These are phyloP conservation scores for Aulostomus chinensis DNA, from an alignment of 2,797 vertebrate species.

Conservation along the genomic window DNA sequence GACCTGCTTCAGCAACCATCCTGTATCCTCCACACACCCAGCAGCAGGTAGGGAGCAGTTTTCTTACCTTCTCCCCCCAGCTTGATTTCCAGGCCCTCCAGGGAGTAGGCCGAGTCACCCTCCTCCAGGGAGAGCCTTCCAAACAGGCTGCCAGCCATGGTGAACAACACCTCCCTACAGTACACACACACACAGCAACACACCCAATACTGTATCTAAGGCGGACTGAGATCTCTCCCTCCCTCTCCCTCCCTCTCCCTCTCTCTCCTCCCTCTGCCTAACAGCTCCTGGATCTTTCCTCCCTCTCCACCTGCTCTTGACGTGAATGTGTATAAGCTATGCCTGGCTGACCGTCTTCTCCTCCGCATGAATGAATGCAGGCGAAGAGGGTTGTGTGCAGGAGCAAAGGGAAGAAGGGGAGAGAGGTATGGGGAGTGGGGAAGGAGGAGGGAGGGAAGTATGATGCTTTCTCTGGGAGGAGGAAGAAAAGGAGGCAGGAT, in stretches of 20 bases:
- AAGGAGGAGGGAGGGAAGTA: slow-evolving; percentile 31
- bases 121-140: slow-evolving; percentile 79
- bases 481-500: slow-evolving; percentile 38
- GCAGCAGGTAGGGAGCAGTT: slow-evolving; percentile 21
- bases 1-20: background rate
- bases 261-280: slow-evolving; percentile 42
- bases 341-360: slow-evolving; percentile 64
- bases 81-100: slow-evolving; percentile 73
- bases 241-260: slow-evolving; percentile 22
- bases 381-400: slow-evolving; percentile 42
- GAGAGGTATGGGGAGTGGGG: background rate
- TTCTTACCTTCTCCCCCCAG: slow-evolving; percentile 71
- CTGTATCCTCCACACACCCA: slow-evolving; percentile 9
- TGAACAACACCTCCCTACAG: slow-evolving; percentile 57
- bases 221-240: slow-evolving; percentile 38
- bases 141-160: slow-evolving; percentile 79
- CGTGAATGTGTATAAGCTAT: slow-evolving; percentile 65
- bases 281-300: slow-evolving; percentile 39
- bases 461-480: slow-evolving; percentile 48
- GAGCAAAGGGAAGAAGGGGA: slow-evolving; percentile 17
- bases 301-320: slow-evolving; percentile 60
- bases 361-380: slow-evolving; percentile 71
- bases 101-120: slow-evolving; percentile 74
- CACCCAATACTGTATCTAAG: slow-evolving; percentile 58
- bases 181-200: slow-evolving; percentile 55